Conservation (phyloP, 2,113 vertebrate species). For the Peromyscus polionotus region DNA sequence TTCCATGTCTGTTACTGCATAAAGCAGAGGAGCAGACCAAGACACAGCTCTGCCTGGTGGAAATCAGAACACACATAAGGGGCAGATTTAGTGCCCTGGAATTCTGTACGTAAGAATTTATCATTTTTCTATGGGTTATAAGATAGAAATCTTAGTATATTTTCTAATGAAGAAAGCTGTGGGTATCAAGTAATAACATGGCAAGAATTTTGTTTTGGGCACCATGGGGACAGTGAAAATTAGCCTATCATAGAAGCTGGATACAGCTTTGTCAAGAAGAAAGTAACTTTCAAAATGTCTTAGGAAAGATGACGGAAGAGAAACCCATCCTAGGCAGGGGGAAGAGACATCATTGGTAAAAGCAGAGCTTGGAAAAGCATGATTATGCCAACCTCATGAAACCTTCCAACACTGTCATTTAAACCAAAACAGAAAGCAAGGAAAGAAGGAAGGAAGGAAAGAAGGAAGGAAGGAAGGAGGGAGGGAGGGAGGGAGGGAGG, state of each 20-base stretch:
- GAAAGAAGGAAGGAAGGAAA: accelerated
- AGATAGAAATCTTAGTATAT: neutral
- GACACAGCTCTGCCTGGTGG: neutral
- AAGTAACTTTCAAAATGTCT: neutral
- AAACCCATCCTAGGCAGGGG: neutral
- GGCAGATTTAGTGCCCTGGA: neutral
- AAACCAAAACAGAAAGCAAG: neutral
- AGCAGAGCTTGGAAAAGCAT: neutral
- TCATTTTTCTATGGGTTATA: neutral
- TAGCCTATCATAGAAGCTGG: neutral
- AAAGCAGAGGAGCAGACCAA: neutral
- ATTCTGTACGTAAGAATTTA: neutral
- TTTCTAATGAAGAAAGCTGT: neutral
- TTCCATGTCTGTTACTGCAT: neutral
- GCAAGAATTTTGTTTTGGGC: neutral
- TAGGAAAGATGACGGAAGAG: neutral
- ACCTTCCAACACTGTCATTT: neutral
- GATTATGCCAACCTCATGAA: neutral
- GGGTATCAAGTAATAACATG: neutral
- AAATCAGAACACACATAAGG: neutral
- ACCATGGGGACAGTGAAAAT: neutral
- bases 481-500: accelerated
- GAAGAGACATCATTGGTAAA: neutral
- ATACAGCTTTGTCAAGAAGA: neutral
- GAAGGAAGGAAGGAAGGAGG: accelerated